Base-by-base conservation (phyloP, 1,140 invertebrate species). In the Dendrolimus punctatus region DNA sequence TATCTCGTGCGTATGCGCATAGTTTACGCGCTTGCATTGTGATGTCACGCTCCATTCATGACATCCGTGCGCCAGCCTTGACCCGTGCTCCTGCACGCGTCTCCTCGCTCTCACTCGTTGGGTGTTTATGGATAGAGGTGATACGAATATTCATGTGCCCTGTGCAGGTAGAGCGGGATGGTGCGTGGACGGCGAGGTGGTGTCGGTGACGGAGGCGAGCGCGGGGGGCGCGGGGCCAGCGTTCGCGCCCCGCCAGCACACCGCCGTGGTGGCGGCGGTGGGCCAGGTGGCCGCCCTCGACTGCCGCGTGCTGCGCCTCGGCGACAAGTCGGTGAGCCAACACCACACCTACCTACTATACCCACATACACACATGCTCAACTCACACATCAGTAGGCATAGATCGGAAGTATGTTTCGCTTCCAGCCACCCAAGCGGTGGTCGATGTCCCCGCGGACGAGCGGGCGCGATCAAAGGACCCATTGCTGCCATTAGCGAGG, bases 251-350 rank as follows among this genome's bases (percentile, higher is more conserved):
- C 57, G 49, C 1, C 66, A 68, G 62, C 62, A 52, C 7, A 57
- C 62, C 40, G 39, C 60, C 8, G 56, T 76, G 51, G 54, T 75
- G 53, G 73, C 68, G 42, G 66, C 71, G 5, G 58, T 57, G 0
- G 76, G 72, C 6, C 67, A 64, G 44, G 45, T 62, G 56, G 74
- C 58, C 47, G 61, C 57, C 37, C 64, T 81, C 37, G 56, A 64
- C 46, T 81, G 78, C 55, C 58, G 64, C n/a, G 71, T 81, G 49
- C 62, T 68, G 46, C 64, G 58, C 0, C 66, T 77, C 8, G 69
- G 61, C 6, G 73, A 73, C 44, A 59, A 72, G 51, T 65, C 70
- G 64, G 78, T 81, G 40, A 64, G 67, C 62, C n/a, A 38, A 6
- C 5, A 43, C n/a, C 8, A 47, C 6, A 43, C n/a, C 8, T 8